These are phyloP conservation scores for Melanargia galathea DNA, from an alignment of 2,888 invertebrate species.

Conservation along the genomic window DNA sequence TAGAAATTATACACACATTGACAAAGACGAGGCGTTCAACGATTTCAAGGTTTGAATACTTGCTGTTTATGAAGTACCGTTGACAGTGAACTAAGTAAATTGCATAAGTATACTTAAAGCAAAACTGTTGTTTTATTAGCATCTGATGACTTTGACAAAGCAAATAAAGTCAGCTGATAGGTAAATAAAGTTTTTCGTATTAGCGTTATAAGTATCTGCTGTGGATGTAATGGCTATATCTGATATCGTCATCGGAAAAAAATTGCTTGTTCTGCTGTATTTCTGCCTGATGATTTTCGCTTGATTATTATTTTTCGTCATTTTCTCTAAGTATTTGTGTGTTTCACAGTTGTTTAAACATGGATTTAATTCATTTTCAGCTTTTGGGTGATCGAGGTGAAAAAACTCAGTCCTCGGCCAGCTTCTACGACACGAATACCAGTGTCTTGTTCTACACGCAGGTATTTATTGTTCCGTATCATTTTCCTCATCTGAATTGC, in stretches of 20 bases:
- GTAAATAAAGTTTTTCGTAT: not conserved
- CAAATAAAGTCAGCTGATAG: constrained; percentile 18
- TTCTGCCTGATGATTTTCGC: too few species aligned
- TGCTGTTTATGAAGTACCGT: constrained; percentile 34
- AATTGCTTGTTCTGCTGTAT: too few species aligned
- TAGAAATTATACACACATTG: constrained; percentile 87
- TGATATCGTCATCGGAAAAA: too few species aligned
- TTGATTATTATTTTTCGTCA: too few species aligned
- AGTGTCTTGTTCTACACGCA: constrained; percentile 90
- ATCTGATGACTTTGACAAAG: constrained; percentile 19
- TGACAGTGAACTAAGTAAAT: constrained; percentile 27
- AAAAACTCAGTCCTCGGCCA: constrained; percentile 88
- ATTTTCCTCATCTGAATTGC: too few species aligned
- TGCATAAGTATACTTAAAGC: constrained; percentile 33
- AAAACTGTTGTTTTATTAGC: constrained; percentile 28
- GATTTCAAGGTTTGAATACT: constrained; percentile 84
- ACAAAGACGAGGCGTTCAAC: constrained; percentile 85
- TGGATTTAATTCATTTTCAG: constrained; percentile 48
- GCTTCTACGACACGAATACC: constrained; percentile 85
- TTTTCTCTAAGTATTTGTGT: too few species aligned
- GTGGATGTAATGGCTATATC: too few species aligned
- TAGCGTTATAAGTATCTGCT: not conserved
- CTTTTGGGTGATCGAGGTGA: constrained; percentile 87
- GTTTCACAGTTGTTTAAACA: not conserved
- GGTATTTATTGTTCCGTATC: constrained; percentile 53